These are phyloP conservation scores for Carassius gibelio DNA, from an alignment of 2,113 vertebrate species.

Conservation along the genomic window DNA sequence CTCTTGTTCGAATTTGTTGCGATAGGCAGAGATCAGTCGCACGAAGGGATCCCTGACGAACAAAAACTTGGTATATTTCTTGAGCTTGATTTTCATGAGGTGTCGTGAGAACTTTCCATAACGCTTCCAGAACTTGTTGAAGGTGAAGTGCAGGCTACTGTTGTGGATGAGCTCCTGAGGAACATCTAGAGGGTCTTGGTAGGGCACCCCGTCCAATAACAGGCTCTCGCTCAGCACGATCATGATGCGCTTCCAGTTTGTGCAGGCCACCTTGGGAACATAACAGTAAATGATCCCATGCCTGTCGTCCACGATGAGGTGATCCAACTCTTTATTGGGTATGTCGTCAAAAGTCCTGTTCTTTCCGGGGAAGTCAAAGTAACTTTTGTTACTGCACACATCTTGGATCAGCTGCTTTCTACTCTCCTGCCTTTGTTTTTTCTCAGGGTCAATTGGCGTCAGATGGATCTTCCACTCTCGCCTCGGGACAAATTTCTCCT, in stretches of 20 bases:
- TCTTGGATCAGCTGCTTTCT: slow-evolving; percentile 78
- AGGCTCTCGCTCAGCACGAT: slow-evolving; percentile 93
- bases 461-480: slow-evolving; percentile 89
- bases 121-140: slow-evolving; percentile 97
- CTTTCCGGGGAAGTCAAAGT: slow-evolving; percentile 86
- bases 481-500: slow-evolving; percentile 85
- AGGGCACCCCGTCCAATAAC: slow-evolving; percentile 82
- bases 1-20: slow-evolving; percentile 92
- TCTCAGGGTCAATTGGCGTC: slow-evolving; percentile 75
- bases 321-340: slow-evolving; percentile 93
- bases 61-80: slow-evolving; percentile 97
- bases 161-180: slow-evolving; percentile 88
- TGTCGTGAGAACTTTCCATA: slow-evolving; percentile 92
- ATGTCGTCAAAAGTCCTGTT: slow-evolving; percentile 95
- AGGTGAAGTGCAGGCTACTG: slow-evolving; percentile 90
- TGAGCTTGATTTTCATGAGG: slow-evolving; percentile 94
- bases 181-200: slow-evolving; percentile 86
- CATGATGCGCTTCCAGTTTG: slow-evolving; percentile 98
- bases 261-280: slow-evolving; percentile 96
- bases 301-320: slow-evolving; percentile 94
- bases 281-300: slow-evolving; percentile 98
- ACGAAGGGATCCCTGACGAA: slow-evolving; percentile 96
- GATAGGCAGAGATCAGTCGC: slow-evolving; percentile 94
- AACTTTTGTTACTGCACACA: slow-evolving; percentile 83
- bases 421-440: slow-evolving; percentile 79